Conservation (phyloP, 2,888 invertebrate species). For the Clusia tigrina region DNA sequence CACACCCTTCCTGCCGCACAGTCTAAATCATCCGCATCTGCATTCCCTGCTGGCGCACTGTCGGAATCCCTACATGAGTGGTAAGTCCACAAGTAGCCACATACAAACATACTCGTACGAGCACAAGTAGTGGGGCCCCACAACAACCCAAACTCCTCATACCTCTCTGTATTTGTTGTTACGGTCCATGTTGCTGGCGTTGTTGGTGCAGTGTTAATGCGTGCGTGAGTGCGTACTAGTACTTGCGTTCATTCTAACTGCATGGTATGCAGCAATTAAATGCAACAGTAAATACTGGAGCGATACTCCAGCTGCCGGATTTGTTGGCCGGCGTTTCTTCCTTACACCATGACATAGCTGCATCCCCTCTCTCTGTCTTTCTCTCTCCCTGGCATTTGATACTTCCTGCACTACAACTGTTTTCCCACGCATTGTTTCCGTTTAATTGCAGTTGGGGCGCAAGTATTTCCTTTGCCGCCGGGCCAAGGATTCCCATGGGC, state of each 20-base stretch:
- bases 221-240: slow-evolving; percentile 15
- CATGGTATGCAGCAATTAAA: slow-evolving; percentile 36
- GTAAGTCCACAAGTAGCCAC: too few species aligned
- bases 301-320: slow-evolving; percentile 38
- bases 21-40: slow-evolving; percentile 82
- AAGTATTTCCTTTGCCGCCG: slow-evolving; percentile 71
- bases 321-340: slow-evolving; percentile 47
- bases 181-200: slow-evolving; percentile 17
- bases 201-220: slow-evolving; percentile 21
- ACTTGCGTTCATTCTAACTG: slow-evolving; percentile 1
- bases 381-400: background rate
- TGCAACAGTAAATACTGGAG: slow-evolving; percentile 43
- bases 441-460: slow-evolving; percentile 66
- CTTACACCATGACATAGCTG: slow-evolving; percentile 15
- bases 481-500: slow-evolving; percentile 85
- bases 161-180: slow-evolving; percentile 1
- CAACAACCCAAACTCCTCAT: background rate
- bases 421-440: slow-evolving; percentile 42
- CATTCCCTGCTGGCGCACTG: slow-evolving; percentile 84
- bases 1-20: slow-evolving; percentile 71
- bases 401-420: slow-evolving; percentile 8
- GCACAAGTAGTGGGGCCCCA: background rate
- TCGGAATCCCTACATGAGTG: slow-evolving; percentile 83
- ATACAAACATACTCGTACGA: background rate
- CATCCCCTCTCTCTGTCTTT: background rate